Conservation (phyloP, 53 echinoderm and acorn worm species). For the Luidia sarsii region DNA sequence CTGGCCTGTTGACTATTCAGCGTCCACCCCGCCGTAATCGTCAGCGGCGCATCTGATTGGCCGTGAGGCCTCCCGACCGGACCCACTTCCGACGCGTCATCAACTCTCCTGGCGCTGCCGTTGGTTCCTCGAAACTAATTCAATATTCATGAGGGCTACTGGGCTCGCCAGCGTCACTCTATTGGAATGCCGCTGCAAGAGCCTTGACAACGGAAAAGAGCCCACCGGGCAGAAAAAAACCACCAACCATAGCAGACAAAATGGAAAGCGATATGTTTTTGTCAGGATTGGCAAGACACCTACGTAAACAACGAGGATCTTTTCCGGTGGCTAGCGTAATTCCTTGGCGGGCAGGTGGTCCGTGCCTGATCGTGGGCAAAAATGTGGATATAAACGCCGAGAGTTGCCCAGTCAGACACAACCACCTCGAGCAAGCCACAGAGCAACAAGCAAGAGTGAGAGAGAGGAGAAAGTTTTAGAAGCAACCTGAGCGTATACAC, state of each 20-base stretch:
- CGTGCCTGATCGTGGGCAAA: background rate
- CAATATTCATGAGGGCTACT: constrained; percentile 33
- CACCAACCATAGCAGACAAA: too few species aligned
- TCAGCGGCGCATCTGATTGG: constrained; percentile 5
- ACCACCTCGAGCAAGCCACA: background rate
- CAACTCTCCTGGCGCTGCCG: background rate
- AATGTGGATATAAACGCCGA: constrained; percentile 31
- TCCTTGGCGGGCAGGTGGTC: constrained; percentile 35
- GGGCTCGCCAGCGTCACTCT: constrained; percentile 17
- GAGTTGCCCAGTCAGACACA: background rate
- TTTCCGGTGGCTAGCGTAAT: constrained; percentile 35
- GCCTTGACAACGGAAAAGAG: constrained; percentile 30
- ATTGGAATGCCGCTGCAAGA: constrained; percentile 26
- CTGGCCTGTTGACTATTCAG: constrained; percentile 13
- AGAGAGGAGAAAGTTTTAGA: background rate
- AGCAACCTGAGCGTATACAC: background rate
- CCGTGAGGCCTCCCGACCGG: background rate
- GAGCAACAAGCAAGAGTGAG: background rate
- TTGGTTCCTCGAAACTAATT: constrained; percentile 50
- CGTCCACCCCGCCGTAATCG: background rate
- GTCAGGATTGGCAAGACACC: background rate
- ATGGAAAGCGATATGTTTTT: constrained; percentile 7
- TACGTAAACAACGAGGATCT: constrained; percentile 35
- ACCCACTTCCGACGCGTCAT: constrained; percentile 44
- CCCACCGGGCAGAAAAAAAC: background rate